phyloP scores from a whole-genome alignment of 2,888 invertebrate genomes.

The Chironomus tentans region DNA sequence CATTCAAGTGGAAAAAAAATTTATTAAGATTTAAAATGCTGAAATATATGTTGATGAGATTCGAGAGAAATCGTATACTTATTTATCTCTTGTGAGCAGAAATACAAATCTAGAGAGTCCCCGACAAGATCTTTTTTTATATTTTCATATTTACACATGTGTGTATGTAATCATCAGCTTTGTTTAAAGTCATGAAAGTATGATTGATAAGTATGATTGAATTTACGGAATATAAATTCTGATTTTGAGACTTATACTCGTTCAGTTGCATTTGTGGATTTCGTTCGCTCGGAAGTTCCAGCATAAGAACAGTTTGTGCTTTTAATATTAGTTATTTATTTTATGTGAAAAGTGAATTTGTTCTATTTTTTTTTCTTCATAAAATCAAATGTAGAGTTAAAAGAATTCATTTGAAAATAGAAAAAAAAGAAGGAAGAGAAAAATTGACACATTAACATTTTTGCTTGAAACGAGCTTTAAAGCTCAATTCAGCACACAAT shows the following conservation, averaged over 20 bases:
- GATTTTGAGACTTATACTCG: neutral
- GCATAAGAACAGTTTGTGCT: neutral
- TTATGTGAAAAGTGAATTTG: neutral
- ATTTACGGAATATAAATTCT: conserved; percentile 23
- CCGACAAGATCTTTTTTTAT: neutral
- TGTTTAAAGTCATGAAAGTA: neutral
- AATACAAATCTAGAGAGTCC: neutral
- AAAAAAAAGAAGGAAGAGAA: neutral
- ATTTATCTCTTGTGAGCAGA: neutral
- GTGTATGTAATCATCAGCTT: neutral
- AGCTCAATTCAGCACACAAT: too few relatives aligned
- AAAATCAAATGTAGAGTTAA: neutral
- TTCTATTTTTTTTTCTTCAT: neutral
- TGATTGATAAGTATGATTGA: neutral
- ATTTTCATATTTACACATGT: neutral
- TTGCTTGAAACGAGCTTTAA: too few relatives aligned
- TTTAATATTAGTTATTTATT: neutral
- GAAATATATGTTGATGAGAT: too few relatives aligned
- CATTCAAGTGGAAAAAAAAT: neutral
- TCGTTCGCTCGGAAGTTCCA: neutral
- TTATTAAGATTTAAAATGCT: too few relatives aligned
- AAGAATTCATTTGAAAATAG: neutral
- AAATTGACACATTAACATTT: too few relatives aligned
- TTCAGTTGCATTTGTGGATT: conserved; percentile 23
- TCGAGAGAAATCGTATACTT: too few relatives aligned